Evolutionary conservation across 2,797 vertebrate genomes (phyloP), one percentile per base, ranked within the genome.

Genomic region (Pangasius mekongensis): DNA sequence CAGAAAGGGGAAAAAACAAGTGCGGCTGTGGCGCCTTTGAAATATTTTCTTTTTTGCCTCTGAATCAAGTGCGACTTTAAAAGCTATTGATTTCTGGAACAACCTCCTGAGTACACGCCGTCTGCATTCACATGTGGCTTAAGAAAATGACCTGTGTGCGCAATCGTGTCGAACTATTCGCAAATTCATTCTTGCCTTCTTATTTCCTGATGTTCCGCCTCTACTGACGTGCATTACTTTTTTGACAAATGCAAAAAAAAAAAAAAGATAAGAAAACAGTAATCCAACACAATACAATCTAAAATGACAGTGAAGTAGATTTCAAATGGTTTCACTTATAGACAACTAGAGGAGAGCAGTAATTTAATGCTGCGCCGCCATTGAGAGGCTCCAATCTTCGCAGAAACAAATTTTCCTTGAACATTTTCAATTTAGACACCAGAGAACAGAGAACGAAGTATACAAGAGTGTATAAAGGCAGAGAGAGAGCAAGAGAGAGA

Each of bases 361-460:
- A 73, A 83, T 80, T 73, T 60, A 66, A 81, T 54, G 87, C n/a
- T 22, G 66, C 14, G 54, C 3, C 1, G 52, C 10, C 20, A 13
- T 20, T 43, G 52, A 80, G 87, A 88, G 74, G 78, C 76, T 49
- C 73, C 77, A 54, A 39, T 74, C 64, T 27, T 56, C 49, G 10
- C 66, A 84, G 52, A 87, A 82, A 83, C 78, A 52, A 82, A 91
- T 91, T 91, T 54, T 39, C 60, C 54, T 20, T 87, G 84, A 88
- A 69, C 30, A 43, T 77, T 86, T 83, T 88, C 89, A 47, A 60
- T 92, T 92, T 86, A 91, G 91, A 89, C 83, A 83, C 39, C 62
- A 14, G 58, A 80, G 77, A 80, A 64, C 43, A 78, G 2, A 56
- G 89, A 39, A 54, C 9, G 49, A 24, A 24, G 54, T 58, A 11